Percentiles rank a stretch among this genome's conserved stretches.
phyloP scores from a whole-genome alignment of 2,797 vertebrate genomes.

The Podarcis lilfordi region DNA sequence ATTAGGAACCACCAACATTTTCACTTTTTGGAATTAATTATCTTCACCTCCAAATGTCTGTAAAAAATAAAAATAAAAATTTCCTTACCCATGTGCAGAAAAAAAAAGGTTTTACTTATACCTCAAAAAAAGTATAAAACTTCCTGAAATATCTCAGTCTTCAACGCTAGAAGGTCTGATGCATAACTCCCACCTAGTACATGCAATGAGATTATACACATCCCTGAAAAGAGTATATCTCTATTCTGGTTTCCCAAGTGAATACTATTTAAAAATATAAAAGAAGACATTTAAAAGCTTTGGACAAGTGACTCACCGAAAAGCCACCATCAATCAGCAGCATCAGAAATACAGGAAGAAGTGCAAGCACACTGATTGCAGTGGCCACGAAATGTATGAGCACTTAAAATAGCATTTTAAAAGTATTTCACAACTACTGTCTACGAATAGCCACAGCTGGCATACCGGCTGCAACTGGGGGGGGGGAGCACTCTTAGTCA shows the following conservation, averaged over 20 bases:
- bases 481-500: too few species aligned
- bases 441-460: too few species aligned
- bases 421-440: background rate
- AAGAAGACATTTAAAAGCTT: background rate
- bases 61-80: background rate
- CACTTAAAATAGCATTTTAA: background rate
- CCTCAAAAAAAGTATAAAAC: background rate
- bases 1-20: background rate
- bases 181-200: background rate
- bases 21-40: background rate
- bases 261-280: background rate
- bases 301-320: background rate
- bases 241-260: background rate
- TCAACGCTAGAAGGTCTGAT: background rate
- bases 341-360: background rate
- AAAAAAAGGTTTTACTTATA: background rate
- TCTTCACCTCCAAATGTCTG: background rate
- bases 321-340: background rate
- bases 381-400: background rate
- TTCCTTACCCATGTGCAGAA: background rate
- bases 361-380: background rate
- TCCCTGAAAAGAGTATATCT: background rate
- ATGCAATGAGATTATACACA: background rate
- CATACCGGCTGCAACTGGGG: too few species aligned
- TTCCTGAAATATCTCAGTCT: background rate